A percentile compares a stretch with the other conserved stretches of the same genome.
Conservation (phyloP, 1,140 invertebrate genomes). For the Helicoverpa zea region DNA sequence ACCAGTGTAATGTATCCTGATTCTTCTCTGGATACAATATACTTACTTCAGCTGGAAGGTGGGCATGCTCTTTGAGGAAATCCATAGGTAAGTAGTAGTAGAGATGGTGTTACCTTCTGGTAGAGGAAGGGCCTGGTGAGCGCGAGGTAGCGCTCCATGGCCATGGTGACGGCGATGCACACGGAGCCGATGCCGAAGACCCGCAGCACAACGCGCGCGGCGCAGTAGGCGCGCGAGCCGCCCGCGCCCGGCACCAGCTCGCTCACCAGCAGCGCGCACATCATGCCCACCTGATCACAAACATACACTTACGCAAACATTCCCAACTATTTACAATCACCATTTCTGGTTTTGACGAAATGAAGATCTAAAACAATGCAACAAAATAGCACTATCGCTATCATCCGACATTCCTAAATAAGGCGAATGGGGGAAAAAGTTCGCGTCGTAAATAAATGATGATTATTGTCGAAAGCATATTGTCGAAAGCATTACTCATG, state of each 20-base stretch:
- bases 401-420: no score
- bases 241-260: conserved; percentile 73
- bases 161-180: conserved; percentile 95
- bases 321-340: no score
- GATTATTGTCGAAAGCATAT: no score
- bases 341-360: no score
- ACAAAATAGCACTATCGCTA: no score
- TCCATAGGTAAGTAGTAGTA: neutral
- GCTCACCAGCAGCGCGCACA: conserved; percentile 83
- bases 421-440: no score
- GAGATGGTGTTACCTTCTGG: conserved; percentile 90
- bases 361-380: no score
- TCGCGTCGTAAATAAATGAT: no score
- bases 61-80: neutral
- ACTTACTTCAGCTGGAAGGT: no score
- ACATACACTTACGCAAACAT: neutral
- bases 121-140: conserved; percentile 95
- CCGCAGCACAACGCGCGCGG: conserved; percentile 91
- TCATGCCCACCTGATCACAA: conserved; percentile 88
- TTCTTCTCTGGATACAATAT: no score
- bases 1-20: no score
- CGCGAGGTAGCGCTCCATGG: conserved; percentile 94
- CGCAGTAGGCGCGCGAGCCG: conserved; percentile 88
- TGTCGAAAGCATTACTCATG: neutral
- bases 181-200: conserved; percentile 95